Base-by-base conservation (phyloP, 2,888 invertebrate species). In the Andrena chrysosceles region DNA sequence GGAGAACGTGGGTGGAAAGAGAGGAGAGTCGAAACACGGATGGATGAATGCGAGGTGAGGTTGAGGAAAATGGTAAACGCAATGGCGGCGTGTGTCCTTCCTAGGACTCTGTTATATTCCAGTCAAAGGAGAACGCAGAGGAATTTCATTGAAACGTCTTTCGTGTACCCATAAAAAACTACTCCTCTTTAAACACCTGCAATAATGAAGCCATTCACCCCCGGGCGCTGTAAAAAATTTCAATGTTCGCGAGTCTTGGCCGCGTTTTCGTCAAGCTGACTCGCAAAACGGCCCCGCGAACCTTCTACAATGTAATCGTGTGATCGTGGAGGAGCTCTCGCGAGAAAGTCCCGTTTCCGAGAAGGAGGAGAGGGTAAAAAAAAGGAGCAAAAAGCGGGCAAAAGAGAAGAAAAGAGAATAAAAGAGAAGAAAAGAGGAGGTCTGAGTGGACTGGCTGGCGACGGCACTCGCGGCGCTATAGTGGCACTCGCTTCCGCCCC, bases 391-490 rank as follows among this genome's bases (percentile, higher is more conserved):
- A 77, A 49, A 48, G 35, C n/a, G 16, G 48, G 23, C 52, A 60
- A 63, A 68, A 33, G 16, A 49, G n/a, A 4, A 23, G 16, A 59
- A 66, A 52, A 63, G 31, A 73, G 83, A 42, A 52, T 13, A 67
- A 64, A 54, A 69, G 73, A 71, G 60, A 59, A 54, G 67, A 76
- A 71, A 83, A 77, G 87, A 83, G 77, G 81, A 68, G 84, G 85
- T 87, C 85, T 88, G 89, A 88, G 87, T 89, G 87, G 85, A 75
- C 80, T 54, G 85, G 69, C 80, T 59, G 81, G 74, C 89, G 85
- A 69, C 89, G 87, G 83, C 85, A 81, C 89, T 87, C 89, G 76
- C 81, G 75, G 73, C 20, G 60, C 56, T 84, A 73, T 76, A 88
- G 78, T 77, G 83, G 83, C 83, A 87, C 85, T 87, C 85, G 85